These are phyloP conservation scores for Bergia sp. DNA, from an alignment of 92 coral and sea anemone species.

Conservation along the genomic window DNA sequence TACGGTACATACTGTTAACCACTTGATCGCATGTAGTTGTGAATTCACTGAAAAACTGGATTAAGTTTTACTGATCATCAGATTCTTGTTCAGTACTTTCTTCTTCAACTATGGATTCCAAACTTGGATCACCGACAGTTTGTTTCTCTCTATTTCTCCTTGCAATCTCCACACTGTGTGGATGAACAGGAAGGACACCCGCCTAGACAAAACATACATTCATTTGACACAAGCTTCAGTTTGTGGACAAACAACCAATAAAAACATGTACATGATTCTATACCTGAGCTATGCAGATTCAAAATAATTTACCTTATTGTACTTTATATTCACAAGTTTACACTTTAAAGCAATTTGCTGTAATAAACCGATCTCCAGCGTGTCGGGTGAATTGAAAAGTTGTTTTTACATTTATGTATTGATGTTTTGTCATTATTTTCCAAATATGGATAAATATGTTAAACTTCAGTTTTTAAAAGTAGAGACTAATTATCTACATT, in stretches of 20 bases:
- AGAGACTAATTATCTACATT: too few relatives aligned
- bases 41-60: background rate
- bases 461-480: too few relatives aligned
- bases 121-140: slow-evolving; percentile 1
- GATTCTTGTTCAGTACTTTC: slow-evolving; percentile 36
- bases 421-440: too few relatives aligned
- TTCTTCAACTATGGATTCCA: slow-evolving; percentile 43
- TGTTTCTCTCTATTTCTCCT: slow-evolving; percentile 77
- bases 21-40: background rate
- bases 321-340: too few relatives aligned
- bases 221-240: background rate
- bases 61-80: slow-evolving; percentile 6
- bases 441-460: too few relatives aligned
- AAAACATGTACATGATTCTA: background rate
- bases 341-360: too few relatives aligned
- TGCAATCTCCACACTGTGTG: slow-evolving; percentile 86
- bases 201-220: slow-evolving; percentile 59
- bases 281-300: too few relatives aligned
- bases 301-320: too few relatives aligned
- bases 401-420: too few relatives aligned
- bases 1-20: background rate
- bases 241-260: background rate
- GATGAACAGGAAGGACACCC: slow-evolving; percentile 96
- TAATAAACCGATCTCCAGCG: too few relatives aligned
- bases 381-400: too few relatives aligned